phyloP scores from a whole-genome alignment of 2,113 vertebrate genomes.

The Tragelaphus strepsiceros region DNA sequence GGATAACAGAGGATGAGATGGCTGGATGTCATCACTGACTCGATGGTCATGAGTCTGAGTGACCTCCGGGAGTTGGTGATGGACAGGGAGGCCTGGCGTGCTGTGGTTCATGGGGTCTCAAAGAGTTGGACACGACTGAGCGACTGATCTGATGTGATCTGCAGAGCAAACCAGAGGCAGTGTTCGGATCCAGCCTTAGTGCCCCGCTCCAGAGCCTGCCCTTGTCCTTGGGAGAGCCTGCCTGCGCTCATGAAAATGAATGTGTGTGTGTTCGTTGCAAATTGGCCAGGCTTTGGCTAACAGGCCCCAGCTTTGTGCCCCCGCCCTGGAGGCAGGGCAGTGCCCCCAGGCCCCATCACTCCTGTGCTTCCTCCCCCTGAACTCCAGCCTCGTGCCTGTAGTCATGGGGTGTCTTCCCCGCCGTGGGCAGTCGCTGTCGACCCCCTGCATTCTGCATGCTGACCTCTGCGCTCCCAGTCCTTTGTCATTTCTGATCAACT shows the following conservation, averaged over 20 bases:
- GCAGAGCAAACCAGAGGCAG: not conserved
- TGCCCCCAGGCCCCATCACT: rapidly evolving
- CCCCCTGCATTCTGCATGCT: not conserved
- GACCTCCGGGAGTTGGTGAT: no score
- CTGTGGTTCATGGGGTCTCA: no score
- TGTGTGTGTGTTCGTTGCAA: not conserved
- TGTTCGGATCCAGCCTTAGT: rapidly evolving
- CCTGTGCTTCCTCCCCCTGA: not conserved
- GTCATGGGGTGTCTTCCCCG: not conserved
- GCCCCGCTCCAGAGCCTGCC: not conserved
- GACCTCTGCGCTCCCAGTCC: rapidly evolving
- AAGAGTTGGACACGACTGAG: no score
- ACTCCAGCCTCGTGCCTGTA: not conserved
- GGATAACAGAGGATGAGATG: no score
- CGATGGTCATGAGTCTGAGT: no score
- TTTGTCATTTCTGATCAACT: not conserved
- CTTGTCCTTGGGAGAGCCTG: not conserved
- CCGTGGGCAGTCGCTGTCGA: rapidly evolving
- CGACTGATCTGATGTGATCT: no score
- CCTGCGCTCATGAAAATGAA: rapidly evolving
- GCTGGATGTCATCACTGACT: no score
- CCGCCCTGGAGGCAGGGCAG: rapidly evolving
- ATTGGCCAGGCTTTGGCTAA: not conserved
- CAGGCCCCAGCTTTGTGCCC: no score
- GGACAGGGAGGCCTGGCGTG: no score